Evolutionary conservation across 2,888 invertebrate genomes (phyloP).

Genomic region (Fabriciana adippe): DNA sequence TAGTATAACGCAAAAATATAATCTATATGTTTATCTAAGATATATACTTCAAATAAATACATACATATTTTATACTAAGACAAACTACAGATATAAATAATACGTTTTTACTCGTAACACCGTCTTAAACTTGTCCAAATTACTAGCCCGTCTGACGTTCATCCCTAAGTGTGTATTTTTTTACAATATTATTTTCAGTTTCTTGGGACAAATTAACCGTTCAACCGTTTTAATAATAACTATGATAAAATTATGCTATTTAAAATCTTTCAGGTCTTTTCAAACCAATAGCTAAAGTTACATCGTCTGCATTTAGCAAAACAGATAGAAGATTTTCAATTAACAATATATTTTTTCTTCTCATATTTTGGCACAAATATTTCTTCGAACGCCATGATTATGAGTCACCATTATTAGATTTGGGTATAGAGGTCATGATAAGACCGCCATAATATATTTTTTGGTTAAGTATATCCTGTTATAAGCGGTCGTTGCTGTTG

Average conservation of each 20-base stretch:
- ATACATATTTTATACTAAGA: too few relatives aligned
- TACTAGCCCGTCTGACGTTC: too few relatives aligned
- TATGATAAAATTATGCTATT: not conserved
- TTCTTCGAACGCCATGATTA: conserved; percentile 7
- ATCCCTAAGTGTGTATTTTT: too few relatives aligned
- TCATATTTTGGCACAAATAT: conserved; percentile 2
- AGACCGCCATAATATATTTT: conserved; percentile 11
- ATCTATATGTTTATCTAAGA: too few relatives aligned
- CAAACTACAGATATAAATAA: too few relatives aligned
- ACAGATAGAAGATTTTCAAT: not conserved
- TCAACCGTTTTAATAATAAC: not conserved
- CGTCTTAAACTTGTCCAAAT: too few relatives aligned
- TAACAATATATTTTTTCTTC: not conserved
- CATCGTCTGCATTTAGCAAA: not conserved
- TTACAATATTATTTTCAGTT: not conserved
- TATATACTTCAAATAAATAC: too few relatives aligned
- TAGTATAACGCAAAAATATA: too few relatives aligned
- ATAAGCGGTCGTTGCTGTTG: not conserved
- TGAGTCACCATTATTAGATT: conserved; percentile 22
- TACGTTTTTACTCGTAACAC: too few relatives aligned
- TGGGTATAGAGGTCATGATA: conserved; percentile 25
- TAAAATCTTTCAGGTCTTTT: not conserved
- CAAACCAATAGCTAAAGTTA: not conserved
- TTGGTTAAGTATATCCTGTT: conserved; percentile 22
- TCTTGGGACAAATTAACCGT: not conserved